Evolutionary conservation across 2,113 vertebrate genomes (phyloP), one percentile per base, ranked within the genome.

Genomic region (Hippoglossus stenolepis): DNA sequence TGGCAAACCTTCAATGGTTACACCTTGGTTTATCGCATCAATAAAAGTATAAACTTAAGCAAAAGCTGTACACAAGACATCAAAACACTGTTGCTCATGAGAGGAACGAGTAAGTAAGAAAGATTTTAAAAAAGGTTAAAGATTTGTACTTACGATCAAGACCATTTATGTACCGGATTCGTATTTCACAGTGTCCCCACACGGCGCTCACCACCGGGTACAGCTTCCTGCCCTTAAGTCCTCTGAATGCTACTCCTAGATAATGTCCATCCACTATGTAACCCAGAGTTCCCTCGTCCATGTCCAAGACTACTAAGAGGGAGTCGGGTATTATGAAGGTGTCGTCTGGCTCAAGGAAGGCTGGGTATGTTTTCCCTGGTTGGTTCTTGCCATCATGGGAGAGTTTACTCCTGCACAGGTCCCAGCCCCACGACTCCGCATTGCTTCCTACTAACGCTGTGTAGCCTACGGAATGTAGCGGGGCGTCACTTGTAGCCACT

Each of bases 101-200:
- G 15, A 59, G 23, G 45, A 28, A 38, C 60, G 4, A 56, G 57
- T 43, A 13, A 47, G 0, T 24, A 5, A 23, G 13, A 21, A 2
- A 23, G 13, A 21, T 62, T 9, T 66, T 10, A 9, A 23, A 53
- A 64, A 51, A 0, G 60, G 10, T n/a, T 18, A 9, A 6, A 18
- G 53, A 31, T 63, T 51, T 57, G 85, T 95, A 99, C 98, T 99
- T 96, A 99, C 98, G 98, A 94, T 99, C 98, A 0, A 99, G 97
- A 61, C 98, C 97, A n/a, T 99, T 99, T 90, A 99, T 94, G 96
- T 99, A 99, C 90, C 98, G 96, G 94, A 99, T 99, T 81, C 96
- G 91, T 73, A 99, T 99, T 91, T 99, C 98, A 91, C 98, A 99
- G 96, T 99, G 98, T 90, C 98, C 98, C 98, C 98, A 99, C 83